Conservation (phyloP, 2,797 vertebrate genomes). For the Cirrhinus mrigala region DNA sequence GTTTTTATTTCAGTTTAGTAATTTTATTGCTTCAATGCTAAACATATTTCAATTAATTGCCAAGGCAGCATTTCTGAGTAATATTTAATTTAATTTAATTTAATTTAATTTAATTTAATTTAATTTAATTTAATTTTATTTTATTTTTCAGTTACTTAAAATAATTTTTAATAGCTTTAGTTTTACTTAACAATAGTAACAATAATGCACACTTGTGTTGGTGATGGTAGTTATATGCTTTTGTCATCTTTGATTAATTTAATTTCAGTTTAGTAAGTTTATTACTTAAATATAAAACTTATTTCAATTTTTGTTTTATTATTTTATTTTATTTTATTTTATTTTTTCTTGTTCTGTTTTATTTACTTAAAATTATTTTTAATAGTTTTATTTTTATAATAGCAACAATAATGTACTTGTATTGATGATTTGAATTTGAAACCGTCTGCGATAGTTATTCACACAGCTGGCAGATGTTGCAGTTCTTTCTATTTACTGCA, state of each 20-base stretch:
- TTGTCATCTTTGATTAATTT: too few species aligned
- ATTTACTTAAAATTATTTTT: neutral
- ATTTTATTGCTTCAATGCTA: neutral
- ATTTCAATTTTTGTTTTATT: neutral
- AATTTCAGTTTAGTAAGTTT: too few species aligned
- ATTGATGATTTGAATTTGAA: neutral
- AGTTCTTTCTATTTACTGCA: slow-evolving; percentile 33
- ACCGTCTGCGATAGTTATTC: neutral
- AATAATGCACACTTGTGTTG: too few species aligned
- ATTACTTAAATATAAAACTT: too few species aligned
- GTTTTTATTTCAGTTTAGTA: too few species aligned
- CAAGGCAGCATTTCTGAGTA: neutral
- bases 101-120: too few species aligned
- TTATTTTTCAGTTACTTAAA: neutral
- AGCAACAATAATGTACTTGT: neutral
- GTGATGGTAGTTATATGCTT: too few species aligned
- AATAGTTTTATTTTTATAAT: neutral
- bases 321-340: neutral
- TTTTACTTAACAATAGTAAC: too few species aligned
- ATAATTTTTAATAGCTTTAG: too few species aligned
- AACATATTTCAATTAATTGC: neutral
- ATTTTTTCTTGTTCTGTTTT: too few species aligned
- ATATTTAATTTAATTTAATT: too few species aligned
- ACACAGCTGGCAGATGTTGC: neutral
- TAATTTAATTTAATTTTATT: neutral